Conservation (phyloP, 2,888 invertebrate genomes). For the Pandemis cinnamomeana region DNA sequence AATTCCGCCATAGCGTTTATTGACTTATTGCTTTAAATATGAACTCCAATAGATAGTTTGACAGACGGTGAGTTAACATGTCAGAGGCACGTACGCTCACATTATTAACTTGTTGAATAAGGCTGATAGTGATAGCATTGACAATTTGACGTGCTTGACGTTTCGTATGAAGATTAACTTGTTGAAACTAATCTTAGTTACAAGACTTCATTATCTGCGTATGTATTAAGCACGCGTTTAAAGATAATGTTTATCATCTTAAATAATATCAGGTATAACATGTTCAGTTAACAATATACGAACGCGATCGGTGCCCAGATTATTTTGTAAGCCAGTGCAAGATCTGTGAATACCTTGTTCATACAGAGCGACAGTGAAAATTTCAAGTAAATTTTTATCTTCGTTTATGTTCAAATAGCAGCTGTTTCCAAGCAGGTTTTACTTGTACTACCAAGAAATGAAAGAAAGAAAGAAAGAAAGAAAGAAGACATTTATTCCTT, state of each 20-base stretch:
- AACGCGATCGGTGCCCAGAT: not conserved
- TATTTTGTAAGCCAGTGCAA: not conserved
- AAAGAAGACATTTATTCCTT: no score
- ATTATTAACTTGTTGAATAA: constrained; percentile 70
- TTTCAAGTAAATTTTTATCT: no score
- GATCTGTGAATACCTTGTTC: no score
- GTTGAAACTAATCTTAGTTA: constrained; percentile 35
- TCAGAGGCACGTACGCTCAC: constrained; percentile 70
- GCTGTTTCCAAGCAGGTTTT: no score
- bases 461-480: no score
- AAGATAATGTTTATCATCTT: constrained; percentile 16
- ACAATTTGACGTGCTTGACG: constrained; percentile 61
- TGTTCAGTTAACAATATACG: not conserved
- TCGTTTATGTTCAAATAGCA: no score
- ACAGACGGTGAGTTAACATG: constrained; percentile 83
- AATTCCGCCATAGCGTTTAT: constrained; percentile 43
- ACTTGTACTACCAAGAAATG: no score
- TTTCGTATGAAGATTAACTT: constrained; percentile 41
- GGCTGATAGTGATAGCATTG: constrained; percentile 68
- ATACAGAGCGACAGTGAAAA: no score
- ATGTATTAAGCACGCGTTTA: constrained; percentile 28
- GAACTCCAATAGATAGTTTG: constrained; percentile 75
- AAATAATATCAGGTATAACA: constrained; percentile 3
- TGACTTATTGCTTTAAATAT: constrained; percentile 52
- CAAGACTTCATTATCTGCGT: constrained; percentile 25